Base-by-base conservation (phyloP, 2,113 vertebrate species). In the Lathamus discolor region DNA sequence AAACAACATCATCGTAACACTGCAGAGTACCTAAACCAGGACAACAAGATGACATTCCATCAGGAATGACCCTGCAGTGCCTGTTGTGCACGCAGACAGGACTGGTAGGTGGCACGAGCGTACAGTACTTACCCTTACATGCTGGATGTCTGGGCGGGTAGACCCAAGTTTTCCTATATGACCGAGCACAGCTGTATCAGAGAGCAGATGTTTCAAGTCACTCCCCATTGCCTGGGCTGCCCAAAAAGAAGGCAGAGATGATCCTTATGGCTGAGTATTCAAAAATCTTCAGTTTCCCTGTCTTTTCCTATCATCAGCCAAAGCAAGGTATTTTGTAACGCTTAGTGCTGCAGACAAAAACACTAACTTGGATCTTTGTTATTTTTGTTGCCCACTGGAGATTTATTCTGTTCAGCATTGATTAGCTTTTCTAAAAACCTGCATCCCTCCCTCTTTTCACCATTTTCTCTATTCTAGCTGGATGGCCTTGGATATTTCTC, bases 11-110 rank as follows among this genome's bases (percentile, higher is more conserved):
- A n/a, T 35, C 86, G 83, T 20, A 44, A 52, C 9, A 13, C 61
- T 41, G 73, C 0, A 18, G 80, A 67, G 62, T n/a, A 49, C 16
- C 33, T 61, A n/a, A 33, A 8, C 18, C 0, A 0, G 62, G 62
- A n/a, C 55, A 84, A 87, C 51, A 62, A 66, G 48, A 88, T 12
- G 44, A 31, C 41, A 69, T 54, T 76, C 24, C 2, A 0, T 85
- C 37, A 75, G 76, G 41, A 88, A 46, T 0, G 59, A 41, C 51
- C 37, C 79, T 46, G 61, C 46, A 76, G 88, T 7, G 19, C 75
- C 67, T 49, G 59, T 20, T 31, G 64, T 2, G 37, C 54, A 57
- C 17, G 16, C 2, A 25, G 52, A 9, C 12, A 46, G 75, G 67
- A 39, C 72, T 86, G 61, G 46, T 13, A 67, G 72, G 69, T 14